A percentile compares a stretch with the other conserved stretches of the same genome.
Evolutionary conservation across 2,113 vertebrate species (phyloP).

Genomic region (Syngnathoides biaculeatus): DNA sequence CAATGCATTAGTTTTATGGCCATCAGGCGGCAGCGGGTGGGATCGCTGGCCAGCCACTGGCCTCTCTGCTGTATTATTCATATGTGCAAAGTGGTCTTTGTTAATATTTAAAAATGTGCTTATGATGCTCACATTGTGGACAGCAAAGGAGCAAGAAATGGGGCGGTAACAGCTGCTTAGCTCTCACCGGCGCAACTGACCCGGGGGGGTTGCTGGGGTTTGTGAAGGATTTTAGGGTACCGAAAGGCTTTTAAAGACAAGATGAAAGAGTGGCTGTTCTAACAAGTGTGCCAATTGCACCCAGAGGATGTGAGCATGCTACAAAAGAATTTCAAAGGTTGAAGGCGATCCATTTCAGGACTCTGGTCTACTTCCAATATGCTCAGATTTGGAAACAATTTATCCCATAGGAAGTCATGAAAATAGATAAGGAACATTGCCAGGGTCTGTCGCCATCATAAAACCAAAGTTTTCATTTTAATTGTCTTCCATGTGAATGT

Average conservation of each 20-base stretch:
- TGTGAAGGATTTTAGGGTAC: conserved; percentile 47
- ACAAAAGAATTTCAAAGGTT: background rate
- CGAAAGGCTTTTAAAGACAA: conserved; percentile 46
- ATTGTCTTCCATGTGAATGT: background rate
- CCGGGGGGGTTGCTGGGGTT: conserved; percentile 25
- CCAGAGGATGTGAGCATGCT: conserved; percentile 13
- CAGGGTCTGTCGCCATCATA: background rate
- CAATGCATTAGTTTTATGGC: conserved; percentile 80
- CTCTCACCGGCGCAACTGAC: conserved; percentile 39
- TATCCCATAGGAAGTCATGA: background rate
- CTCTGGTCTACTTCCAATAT: background rate
- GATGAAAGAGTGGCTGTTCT: conserved; percentile 39
- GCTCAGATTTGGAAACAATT: conserved; percentile 6
- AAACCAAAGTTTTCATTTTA: background rate
- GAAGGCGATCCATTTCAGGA: background rate
- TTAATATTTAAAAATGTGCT: conserved; percentile 83
- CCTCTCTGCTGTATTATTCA: conserved; percentile 79
- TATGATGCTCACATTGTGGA: conserved; percentile 72
- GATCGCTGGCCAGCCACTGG: conserved; percentile 70
- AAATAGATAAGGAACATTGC: background rate
- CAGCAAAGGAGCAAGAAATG: conserved; percentile 42
- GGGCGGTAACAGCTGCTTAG: conserved; percentile 44
- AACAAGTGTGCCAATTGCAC: conserved; percentile 46
- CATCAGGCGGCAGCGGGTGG: conserved; percentile 59
- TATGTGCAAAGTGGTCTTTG: conserved; percentile 78